Base-by-base conservation (phyloP, 1,140 invertebrate species). In the Periplaneta americana region DNA sequence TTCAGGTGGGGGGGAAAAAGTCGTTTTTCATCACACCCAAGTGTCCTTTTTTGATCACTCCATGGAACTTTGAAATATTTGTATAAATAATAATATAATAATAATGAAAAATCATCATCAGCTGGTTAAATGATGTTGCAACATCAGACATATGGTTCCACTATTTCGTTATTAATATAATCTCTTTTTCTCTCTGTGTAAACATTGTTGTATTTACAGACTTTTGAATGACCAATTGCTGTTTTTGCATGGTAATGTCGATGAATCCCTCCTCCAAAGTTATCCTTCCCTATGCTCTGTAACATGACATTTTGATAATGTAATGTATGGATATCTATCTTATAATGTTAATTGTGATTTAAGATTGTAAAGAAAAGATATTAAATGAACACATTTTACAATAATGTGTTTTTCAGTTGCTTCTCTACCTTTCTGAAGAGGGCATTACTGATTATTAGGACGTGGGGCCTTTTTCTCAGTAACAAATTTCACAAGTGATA, bases 21-120 rank as follows among this genome's bases (percentile, higher is more conserved):
- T n/a, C 76, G 37, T 78, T 22, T 66, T 34, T 78, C 35, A 39
- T 78, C 35, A 78, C 76, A 78, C 76, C 76, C 76, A 78, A 78
- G 76, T 78, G 76, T 78, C 76, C 76, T 78, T 78, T 78, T 78
- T 78, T 78, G 76, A 78, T 78, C 76, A 78, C 76, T 78, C 36
- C 28, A 36, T 78, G 76, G 76, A 78, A 78, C 76, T 78, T 78
- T 78, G 2, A 78, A 37, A 34, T 39, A 78, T 78, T n/a, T 39
- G 28, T 78, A 36, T 78, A 78, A 36, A 78, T 78, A 36, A 22
- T 78, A 78, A 28, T 36, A 34, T 36, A 78, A 39, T n/a, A 22
- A 6, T 6, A 39, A 11, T 17, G 37, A 15, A 18, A 18, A 48
- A 18, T 48, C 17, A 28, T 66, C 48, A n/a, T n/a, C 74, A 75